Evolutionary conservation across 2,113 vertebrate genomes (phyloP).

Genomic region (Leucopternis melanops): DNA sequence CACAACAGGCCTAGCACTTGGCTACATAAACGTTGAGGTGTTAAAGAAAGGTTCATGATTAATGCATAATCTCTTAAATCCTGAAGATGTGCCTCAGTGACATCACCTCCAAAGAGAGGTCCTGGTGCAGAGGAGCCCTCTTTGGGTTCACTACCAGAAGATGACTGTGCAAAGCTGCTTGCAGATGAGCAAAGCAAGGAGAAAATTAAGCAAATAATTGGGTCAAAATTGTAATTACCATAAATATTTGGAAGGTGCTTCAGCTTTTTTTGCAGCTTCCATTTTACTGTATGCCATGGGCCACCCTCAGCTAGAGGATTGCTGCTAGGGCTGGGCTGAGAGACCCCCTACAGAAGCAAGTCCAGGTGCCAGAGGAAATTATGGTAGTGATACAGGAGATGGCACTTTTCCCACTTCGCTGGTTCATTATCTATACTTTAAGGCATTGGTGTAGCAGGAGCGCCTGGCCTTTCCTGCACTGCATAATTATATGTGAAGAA

Average conservation of each 20-base stretch:
- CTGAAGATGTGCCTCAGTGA: neutral
- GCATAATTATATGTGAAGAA: neutral
- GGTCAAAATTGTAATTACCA: neutral
- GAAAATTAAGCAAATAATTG: neutral
- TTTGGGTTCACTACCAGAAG: neutral
- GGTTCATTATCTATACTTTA: neutral
- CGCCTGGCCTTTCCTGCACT: neutral
- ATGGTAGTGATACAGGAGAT: neutral
- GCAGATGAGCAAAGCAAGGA: neutral
- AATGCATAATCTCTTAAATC: neutral
- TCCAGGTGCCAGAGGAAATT: neutral
- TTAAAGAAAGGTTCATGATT: neutral
- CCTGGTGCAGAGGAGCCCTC: neutral
- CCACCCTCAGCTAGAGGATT: neutral
- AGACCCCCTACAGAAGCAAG: neutral
- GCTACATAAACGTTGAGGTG: accelerated
- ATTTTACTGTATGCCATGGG: neutral
- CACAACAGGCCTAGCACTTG: accelerated
- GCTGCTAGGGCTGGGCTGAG: neutral
- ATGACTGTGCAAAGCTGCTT: conserved; percentile 39
- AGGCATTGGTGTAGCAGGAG: neutral
- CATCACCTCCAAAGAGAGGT: neutral
- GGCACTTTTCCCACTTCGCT: neutral
- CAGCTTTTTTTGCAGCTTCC: neutral
- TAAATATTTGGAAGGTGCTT: neutral